A percentile compares a stretch with the other conserved stretches of the same genome.
phyloP scores from a whole-genome alignment of 1,140 invertebrate species.

The Colletes gigas region DNA sequence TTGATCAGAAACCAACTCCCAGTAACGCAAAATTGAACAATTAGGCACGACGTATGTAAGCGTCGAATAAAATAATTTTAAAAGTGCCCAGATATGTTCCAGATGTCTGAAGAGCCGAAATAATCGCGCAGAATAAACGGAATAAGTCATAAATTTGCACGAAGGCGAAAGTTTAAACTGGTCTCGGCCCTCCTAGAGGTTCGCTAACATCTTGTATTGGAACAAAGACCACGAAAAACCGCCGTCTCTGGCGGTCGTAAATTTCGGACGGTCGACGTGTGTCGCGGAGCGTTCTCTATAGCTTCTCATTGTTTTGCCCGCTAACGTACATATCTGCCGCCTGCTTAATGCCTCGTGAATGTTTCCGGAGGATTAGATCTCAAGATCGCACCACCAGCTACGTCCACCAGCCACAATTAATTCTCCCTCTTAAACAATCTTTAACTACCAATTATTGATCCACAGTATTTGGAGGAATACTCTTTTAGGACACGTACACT shows the following conservation, averaged over 20 bases:
- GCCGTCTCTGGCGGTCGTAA: slow-evolving; percentile 23
- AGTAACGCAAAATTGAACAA: too few relatives aligned
- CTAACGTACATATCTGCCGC: slow-evolving; percentile 41
- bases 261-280: slow-evolving; percentile 40
- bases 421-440: neutral
- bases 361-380: slow-evolving; percentile 41
- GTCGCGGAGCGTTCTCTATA: slow-evolving; percentile 46
- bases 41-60: too few relatives aligned
- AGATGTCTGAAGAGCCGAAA: too few relatives aligned
- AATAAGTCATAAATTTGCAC: neutral
- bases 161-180: neutral
- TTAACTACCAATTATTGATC: neutral
- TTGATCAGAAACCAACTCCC: too few relatives aligned
- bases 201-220: slow-evolving; percentile 32
- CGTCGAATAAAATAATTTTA: too few relatives aligned
- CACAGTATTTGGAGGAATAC: neutral
- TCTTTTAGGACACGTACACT: neutral
- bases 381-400: neutral
- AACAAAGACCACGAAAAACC: slow-evolving; percentile 47
- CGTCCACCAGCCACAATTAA: neutral
- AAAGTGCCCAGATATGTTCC: too few relatives aligned
- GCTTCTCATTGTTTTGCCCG: slow-evolving; percentile 53
- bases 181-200: slow-evolving; percentile 20
- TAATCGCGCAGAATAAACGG: too few relatives aligned
- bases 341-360: slow-evolving; percentile 48